Percentiles rank a stretch among this genome's conserved stretches.
Conservation (phyloP, 1,140 invertebrate species). For the Dryas iulia region DNA sequence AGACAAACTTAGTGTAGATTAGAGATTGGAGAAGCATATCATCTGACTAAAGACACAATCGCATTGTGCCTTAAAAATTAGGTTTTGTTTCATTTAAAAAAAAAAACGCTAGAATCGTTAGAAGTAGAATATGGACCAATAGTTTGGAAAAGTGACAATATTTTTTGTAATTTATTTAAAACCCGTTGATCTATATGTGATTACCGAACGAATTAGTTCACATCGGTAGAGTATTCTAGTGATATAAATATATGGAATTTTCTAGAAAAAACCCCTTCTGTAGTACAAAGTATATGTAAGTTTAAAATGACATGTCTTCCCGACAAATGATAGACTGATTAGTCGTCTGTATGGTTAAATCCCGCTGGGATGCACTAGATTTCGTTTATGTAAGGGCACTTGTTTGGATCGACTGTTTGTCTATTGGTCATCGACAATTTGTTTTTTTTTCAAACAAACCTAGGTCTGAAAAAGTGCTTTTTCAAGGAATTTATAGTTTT, state of each 20-base stretch:
- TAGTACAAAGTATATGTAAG: constrained; percentile 73
- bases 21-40: constrained; percentile 62
- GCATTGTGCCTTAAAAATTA: constrained; percentile 70
- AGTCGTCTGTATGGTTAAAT: constrained; percentile 44
- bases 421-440: not conserved
- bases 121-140: constrained; percentile 70
- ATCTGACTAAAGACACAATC: constrained; percentile 62
- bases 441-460: constrained; percentile 18
- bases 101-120: constrained; percentile 48
- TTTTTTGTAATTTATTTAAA: constrained; percentile 75
- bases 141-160: constrained; percentile 67
- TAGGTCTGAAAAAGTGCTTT: constrained; percentile 66
- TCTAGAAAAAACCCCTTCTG: constrained; percentile 50
- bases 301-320: constrained; percentile 65
- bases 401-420: constrained; percentile 51
- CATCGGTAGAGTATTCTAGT: constrained; percentile 52
- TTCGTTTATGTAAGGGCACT: constrained; percentile 65
- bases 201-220: constrained; percentile 46
- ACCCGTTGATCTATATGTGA: constrained; percentile 48
- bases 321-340: constrained; percentile 68
- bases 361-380: constrained; percentile 77
- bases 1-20: constrained; percentile 53
- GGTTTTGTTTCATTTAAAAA: constrained; percentile 48
- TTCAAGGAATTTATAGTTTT: constrained; percentile 33
- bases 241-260: constrained; percentile 37